A percentile compares a stretch with the other conserved stretches of the same genome.
phyloP scores from a whole-genome alignment of 2,113 vertebrate species.

The Psophia crepitans region DNA sequence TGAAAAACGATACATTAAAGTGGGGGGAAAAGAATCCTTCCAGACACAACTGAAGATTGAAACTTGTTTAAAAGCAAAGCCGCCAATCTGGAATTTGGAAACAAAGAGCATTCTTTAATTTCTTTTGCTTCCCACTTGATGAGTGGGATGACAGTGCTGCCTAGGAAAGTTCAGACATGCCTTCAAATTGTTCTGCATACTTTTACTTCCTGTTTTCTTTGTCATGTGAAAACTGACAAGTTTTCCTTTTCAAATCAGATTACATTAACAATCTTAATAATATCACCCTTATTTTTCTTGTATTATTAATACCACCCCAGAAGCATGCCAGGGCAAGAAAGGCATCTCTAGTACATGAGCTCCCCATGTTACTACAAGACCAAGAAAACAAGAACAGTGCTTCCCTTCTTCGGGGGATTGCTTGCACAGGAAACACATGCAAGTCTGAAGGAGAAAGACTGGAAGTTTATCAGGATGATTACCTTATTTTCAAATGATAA shows the following conservation, averaged over 20 bases:
- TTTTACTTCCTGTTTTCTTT: constrained; percentile 62
- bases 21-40: constrained; percentile 46
- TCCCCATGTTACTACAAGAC: constrained; percentile 15
- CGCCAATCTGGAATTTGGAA: constrained; percentile 62
- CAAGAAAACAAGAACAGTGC: not conserved
- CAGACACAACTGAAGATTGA: constrained; percentile 63
- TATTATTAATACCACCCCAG: not conserved
- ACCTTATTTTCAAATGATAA: not conserved
- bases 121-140: constrained; percentile 46
- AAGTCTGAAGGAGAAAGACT: not conserved
- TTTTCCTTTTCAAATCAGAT: constrained; percentile 59
- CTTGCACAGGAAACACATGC: not conserved
- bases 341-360: not conserved
- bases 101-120: constrained; percentile 66
- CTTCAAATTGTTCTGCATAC: constrained; percentile 38
- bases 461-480: not conserved
- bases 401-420: not conserved
- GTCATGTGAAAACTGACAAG: constrained; percentile 58
- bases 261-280: constrained; percentile 63
- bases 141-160: constrained; percentile 24
- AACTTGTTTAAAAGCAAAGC: constrained; percentile 52
- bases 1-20: constrained; percentile 45
- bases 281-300: not conserved
- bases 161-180: constrained; percentile 67
- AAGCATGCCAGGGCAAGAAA: constrained; percentile 69